Conservation (phyloP, 64 coral and sea anemone genomes). For the Dendrophyllia cribrosa region DNA sequence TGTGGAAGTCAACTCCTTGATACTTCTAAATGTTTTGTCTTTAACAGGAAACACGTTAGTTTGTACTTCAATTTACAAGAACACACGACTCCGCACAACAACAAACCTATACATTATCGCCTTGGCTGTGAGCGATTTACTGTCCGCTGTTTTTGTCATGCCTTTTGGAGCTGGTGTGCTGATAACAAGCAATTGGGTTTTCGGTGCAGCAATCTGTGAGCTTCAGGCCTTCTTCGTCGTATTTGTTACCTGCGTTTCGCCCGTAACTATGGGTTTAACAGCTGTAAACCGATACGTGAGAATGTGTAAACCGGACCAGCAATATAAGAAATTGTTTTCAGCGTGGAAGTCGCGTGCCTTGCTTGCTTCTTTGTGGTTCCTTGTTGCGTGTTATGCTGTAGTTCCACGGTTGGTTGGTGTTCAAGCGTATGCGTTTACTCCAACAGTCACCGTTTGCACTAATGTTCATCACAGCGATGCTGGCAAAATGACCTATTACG, state of each 20-base stretch:
- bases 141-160: constrained; percentile 25
- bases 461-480: background rate
- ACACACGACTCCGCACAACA: constrained; percentile 8
- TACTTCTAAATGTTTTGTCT: background rate
- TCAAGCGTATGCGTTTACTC: background rate
- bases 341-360: background rate
- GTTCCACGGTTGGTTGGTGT: background rate
- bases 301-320: background rate
- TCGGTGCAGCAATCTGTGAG: background rate
- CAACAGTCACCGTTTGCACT: background rate
- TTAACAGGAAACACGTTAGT: constrained; percentile 28
- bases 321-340: background rate
- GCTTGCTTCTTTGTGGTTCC: background rate
- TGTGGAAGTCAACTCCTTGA: background rate
- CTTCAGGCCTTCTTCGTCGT: constrained; percentile 5
- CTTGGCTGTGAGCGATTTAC: constrained; percentile 10
- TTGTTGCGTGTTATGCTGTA: background rate
- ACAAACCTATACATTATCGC: constrained; percentile 14
- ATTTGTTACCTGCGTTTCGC: constrained; percentile 9
- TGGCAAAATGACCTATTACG: background rate
- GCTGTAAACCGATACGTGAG: constrained; percentile 12
- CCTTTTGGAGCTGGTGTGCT: background rate
- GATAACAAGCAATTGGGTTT: constrained; percentile 20
- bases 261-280: constrained; percentile 19
- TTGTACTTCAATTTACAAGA: constrained; percentile 16